phyloP scores from a whole-genome alignment of 1,140 invertebrate genomes.

The Neoseiulus cucumeris region DNA sequence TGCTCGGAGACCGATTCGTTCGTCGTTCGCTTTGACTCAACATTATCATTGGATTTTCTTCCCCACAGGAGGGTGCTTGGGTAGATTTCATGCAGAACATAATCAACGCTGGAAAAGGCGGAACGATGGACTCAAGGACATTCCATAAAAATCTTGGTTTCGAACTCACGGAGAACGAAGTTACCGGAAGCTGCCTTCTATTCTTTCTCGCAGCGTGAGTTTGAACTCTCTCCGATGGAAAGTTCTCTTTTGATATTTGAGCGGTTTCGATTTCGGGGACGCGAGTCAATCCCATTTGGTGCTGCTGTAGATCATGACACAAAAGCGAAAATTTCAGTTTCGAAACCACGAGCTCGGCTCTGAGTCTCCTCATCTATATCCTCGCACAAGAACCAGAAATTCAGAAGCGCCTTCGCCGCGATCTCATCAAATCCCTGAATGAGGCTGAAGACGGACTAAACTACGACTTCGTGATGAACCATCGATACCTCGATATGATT shows the following conservation, averaged over 20 bases:
- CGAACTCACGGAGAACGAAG: neutral
- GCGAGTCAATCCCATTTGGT: no score
- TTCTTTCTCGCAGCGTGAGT: neutral
- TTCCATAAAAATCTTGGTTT: neutral
- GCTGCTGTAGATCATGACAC: no score
- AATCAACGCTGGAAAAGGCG: neutral
- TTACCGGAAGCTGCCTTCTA: neutral
- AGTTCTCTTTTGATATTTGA: no score
- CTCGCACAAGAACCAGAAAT: neutral
- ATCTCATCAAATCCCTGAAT: neutral
- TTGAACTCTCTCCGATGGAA: no score
- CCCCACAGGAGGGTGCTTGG: neutral
- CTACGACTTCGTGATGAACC: constrained; percentile 1
- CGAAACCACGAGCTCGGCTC: neutral
- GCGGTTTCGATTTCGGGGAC: no score
- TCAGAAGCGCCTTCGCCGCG: neutral
- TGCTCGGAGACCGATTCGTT: no score
- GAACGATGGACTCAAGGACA: neutral
- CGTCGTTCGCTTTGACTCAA: no score
- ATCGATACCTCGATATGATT: neutral
- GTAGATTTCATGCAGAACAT: neutral
- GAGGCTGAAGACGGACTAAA: neutral
- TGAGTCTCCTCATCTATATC: neutral
- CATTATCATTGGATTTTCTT: no score
- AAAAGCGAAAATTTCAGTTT: neutral